phyloP scores from a whole-genome alignment of 2,113 vertebrate genomes.

The Paradoxurus hermaphroditus region DNA sequence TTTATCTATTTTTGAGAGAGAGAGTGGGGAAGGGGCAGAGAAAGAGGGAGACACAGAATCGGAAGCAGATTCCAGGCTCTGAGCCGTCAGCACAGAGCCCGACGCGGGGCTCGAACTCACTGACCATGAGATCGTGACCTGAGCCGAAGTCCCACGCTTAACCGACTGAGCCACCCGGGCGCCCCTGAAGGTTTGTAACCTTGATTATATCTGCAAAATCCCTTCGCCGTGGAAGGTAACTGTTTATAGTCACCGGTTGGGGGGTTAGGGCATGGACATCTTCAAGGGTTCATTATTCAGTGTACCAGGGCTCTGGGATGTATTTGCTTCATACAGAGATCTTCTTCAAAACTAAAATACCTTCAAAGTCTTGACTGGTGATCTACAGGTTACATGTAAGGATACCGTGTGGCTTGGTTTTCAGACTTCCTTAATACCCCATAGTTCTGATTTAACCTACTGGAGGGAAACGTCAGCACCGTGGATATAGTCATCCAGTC shows the following conservation, averaged over 20 bases:
- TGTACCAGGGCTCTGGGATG: background rate
- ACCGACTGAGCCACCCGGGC: too few relatives aligned
- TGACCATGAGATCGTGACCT: too few relatives aligned
- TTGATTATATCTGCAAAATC: background rate
- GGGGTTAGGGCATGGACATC: background rate
- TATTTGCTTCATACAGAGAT: background rate
- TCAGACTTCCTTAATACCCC: background rate
- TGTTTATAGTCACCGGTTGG: background rate
- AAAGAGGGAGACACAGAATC: too few relatives aligned
- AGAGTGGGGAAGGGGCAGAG: too few relatives aligned
- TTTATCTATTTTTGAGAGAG: too few relatives aligned
- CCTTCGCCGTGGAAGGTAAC: background rate
- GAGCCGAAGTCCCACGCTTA: too few relatives aligned
- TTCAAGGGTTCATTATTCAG: background rate
- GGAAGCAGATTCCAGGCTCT: too few relatives aligned
- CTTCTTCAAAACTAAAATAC: background rate
- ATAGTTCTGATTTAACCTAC: background rate
- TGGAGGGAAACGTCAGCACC: background rate
- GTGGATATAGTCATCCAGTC: background rate
- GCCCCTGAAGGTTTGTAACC: background rate
- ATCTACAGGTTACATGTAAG: background rate
- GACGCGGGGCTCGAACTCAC: too few relatives aligned
- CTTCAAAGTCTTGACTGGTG: background rate
- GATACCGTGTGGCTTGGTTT: background rate
- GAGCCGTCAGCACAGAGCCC: too few relatives aligned